Evolutionary conservation across 2,113 vertebrate species (phyloP).

Genomic region (Eolophus roseicapilla): DNA sequence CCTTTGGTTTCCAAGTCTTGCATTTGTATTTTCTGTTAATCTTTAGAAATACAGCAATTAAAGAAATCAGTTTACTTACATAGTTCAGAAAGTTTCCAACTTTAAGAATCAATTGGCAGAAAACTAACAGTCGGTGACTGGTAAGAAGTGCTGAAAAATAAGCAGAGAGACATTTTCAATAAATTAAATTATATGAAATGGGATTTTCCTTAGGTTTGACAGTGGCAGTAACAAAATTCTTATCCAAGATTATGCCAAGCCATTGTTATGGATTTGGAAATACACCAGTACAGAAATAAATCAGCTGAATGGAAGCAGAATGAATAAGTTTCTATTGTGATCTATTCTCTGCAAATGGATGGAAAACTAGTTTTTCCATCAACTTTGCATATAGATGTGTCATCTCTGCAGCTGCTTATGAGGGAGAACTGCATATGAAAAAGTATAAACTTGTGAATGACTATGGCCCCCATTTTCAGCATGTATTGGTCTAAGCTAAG

Average conservation of each 20-base stretch:
- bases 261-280: neutral
- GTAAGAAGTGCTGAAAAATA: conserved; percentile 78
- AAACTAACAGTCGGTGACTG: conserved; percentile 82
- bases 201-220: neutral
- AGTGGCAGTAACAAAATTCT: neutral
- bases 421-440: neutral
- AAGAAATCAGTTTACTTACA: conserved; percentile 72
- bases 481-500: neutral
- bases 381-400: neutral
- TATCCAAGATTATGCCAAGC: neutral
- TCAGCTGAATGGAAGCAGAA: neutral
- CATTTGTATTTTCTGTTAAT: neutral
- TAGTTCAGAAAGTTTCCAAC: conserved; percentile 98
- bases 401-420: neutral
- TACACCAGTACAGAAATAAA: neutral
- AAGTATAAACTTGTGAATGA: neutral
- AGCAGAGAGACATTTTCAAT: neutral
- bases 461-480: neutral
- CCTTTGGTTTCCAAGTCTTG: neutral
- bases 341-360: neutral
- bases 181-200: neutral
- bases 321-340: neutral
- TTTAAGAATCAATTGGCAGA: conserved; percentile 89
- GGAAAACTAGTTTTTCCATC: neutral
- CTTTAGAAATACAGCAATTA: neutral